A percentile compares a stretch with the other conserved stretches of the same genome.
These are phyloP conservation scores for Rhamnusium bicolor DNA, from an alignment of 2,888 invertebrate genomes.

Conservation along the genomic window DNA sequence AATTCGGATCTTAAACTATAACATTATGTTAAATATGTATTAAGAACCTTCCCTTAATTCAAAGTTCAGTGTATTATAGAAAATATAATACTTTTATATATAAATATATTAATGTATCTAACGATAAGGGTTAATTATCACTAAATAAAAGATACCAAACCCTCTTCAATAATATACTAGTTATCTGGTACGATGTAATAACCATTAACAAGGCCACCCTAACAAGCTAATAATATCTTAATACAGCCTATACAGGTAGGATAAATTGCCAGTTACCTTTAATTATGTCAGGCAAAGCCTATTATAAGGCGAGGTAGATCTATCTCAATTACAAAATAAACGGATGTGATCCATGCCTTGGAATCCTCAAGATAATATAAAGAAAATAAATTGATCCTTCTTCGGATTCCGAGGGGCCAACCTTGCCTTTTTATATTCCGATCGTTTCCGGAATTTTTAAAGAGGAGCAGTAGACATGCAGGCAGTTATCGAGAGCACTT, in stretches of 20 bases:
- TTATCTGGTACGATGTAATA: conserved; percentile 7
- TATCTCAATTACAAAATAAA: conserved; percentile 51
- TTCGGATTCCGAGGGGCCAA: conserved; percentile 28
- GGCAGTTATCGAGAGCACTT: conserved; percentile 70
- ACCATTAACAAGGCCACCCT: conserved; percentile 36
- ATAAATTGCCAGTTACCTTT: conserved; percentile 53
- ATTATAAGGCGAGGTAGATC: conserved; percentile 45
- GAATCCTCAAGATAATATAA: conserved; percentile 28
- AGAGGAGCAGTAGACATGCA: conserved; percentile 62
- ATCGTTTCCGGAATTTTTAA: conserved; percentile 67
- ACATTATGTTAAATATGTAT: too few relatives aligned
- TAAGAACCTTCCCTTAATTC: too few relatives aligned
- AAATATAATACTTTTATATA: too few relatives aligned
- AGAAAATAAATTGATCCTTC: conserved; percentile 36
- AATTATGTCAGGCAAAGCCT: conserved; percentile 50
- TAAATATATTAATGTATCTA: too few relatives aligned
- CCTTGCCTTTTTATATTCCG: conserved; percentile 61
- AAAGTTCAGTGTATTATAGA: too few relatives aligned
- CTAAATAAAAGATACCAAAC: background rate
- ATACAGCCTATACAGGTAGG: conserved; percentile 46
- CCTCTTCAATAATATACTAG: background rate
- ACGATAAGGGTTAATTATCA: too few relatives aligned
- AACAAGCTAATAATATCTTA: conserved; percentile 44
- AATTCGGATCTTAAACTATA: too few relatives aligned
- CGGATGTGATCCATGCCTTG: conserved; percentile 43